Base-by-base conservation (phyloP, 1,140 invertebrate genomes). In the Manduca sexta region DNA sequence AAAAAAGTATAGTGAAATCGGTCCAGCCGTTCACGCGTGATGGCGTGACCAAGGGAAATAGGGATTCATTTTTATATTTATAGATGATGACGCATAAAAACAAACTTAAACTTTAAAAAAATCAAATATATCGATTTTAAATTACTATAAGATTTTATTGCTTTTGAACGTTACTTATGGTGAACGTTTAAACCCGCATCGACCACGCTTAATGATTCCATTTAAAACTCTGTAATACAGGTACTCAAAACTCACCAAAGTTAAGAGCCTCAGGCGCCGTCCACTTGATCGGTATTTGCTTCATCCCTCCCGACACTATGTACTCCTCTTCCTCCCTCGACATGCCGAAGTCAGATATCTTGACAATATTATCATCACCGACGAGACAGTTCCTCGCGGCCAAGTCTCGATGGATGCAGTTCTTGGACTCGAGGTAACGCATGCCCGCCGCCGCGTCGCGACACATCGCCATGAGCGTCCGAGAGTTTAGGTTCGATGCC, bases 261-360 rank as follows among this genome's bases (percentile, higher is more conserved):
- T 98, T 97, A 11, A 99, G 86, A 15, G 97, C 97, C 87, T 99
- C 97, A 2, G 97, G 97, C 2, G 97, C 96, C 1, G 97, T 98
- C 97, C 97, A 98, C 82, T 98, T 98, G 38, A 99, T 98, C 0
- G 97, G 97, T 73, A 99, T 98, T 88, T 98, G 97, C 86, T 98
- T 98, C 94, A 98, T 96, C 15, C 97, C 97, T 64, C 97, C 95
- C 0, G 96, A 98, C 31, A 98, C 97, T 53, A 95, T 97, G 66
- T 99, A 99, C 78, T 98, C 97, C 79, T 98, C 94, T 79, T 98
- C 97, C 85, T 99, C 97, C 30, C 97, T 88, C 0, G 97, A 98
- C 97, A 99, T 98, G 55, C 97, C 97, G 88, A 98, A 98, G 84
- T 98, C 97, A 0, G 96, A 98, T 72, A 98, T 98, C 89, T 99